Percentiles rank a stretch among this genome's conserved stretches.
Conservation (phyloP, 2,113 vertebrate genomes). For the Spizaetus ornatus region DNA sequence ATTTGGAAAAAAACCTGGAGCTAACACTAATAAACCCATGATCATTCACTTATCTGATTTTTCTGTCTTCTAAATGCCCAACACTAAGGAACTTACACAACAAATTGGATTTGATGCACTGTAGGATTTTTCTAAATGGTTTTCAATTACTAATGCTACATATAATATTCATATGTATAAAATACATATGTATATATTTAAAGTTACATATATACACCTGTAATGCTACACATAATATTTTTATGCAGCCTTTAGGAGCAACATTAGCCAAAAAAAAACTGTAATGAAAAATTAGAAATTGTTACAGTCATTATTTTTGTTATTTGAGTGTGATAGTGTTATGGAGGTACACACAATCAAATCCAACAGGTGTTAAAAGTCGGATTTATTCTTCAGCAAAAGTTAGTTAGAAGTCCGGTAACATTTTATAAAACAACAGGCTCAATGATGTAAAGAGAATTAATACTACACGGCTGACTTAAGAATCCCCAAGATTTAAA, state of each 20-base stretch:
- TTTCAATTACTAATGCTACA: neutral
- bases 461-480: too few relatives aligned
- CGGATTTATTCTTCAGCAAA: too few relatives aligned
- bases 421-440: too few relatives aligned
- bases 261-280: rapidly evolving
- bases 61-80: neutral
- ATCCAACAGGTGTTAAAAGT: too few relatives aligned
- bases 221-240: neutral
- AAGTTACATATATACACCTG: neutral
- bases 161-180: neutral
- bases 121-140: neutral
- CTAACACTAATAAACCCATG: neutral
- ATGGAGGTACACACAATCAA: too few relatives aligned
- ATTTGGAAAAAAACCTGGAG: neutral
- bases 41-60: neutral
- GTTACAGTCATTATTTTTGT: neutral
- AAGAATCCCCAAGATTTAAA: too few relatives aligned
- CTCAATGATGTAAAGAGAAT: too few relatives aligned
- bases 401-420: too few relatives aligned
- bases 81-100: neutral
- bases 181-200: neutral
- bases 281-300: neutral
- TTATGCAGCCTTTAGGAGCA: neutral
- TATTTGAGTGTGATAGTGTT: neutral
- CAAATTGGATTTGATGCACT: neutral